Base-by-base conservation (phyloP, 2,797 vertebrate species). In the Oceanodroma leucorhoa region DNA sequence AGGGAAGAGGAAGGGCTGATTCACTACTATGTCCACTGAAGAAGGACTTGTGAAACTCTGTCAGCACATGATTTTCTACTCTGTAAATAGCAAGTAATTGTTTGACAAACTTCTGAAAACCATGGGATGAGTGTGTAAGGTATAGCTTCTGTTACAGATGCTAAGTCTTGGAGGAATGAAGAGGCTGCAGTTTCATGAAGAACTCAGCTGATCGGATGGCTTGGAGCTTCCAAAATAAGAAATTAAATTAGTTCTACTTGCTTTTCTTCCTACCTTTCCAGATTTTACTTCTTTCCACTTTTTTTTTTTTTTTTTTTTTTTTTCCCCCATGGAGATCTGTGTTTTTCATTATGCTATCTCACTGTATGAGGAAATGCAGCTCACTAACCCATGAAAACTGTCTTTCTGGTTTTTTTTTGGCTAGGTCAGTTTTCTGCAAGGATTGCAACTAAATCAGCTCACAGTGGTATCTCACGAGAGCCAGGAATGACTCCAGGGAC, bases 131-230 rank as follows among this genome's bases (percentile, higher is more conserved):
- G 18, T 53, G 17, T 46, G 36, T 36, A 53, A 48, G 4, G 7
- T 45, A 62, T 3, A 61, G 13, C 5, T 81, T 27, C n/a, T 51
- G 13, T 32, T 81, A 43, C 11, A 34, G 26, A 46, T 36, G 12
- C 5, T 41, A 51, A 30, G 9, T 45, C 34, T 46, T 87, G 27
- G 27, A 66, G 29, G 24, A 72, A 66, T 30, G 24, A 13, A 38
- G 27, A 60, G 17, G 9, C 13, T 43, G 27, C 32, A 30, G 20
- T 43, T 76, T 16, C 20, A 23, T 50, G 21, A 67, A 66, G 30
- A 65, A 21, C 12, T 76, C 26, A 21, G 16, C 10, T 4, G 4
- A 71, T 9, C 0, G 0, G 10, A 30, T 51, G 40, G 21, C 11
- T 46, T 60, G 20, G 9, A 0, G 1, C 10, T 71, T 71, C 41